These are phyloP conservation scores for Carterocephalus palaemon DNA, from an alignment of 2,888 invertebrate species.

Conservation along the genomic window DNA sequence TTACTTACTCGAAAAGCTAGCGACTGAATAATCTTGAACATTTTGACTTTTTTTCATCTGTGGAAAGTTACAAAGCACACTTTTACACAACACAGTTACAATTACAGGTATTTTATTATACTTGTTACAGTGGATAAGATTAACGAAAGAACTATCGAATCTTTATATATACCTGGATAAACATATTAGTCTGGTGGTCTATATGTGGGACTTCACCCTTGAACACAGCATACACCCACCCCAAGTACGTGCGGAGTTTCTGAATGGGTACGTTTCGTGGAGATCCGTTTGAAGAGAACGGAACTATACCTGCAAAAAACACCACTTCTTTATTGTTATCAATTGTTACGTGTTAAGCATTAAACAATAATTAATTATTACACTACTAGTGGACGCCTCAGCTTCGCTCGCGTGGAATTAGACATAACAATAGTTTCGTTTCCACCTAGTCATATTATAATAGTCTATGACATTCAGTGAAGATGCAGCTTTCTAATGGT, in stretches of 20 bases:
- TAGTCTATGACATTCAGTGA: too few species aligned
- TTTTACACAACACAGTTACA: not conserved
- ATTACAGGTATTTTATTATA: not conserved
- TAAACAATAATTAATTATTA: not conserved
- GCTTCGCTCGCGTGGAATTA: too few species aligned
- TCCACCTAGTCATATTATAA: too few species aligned
- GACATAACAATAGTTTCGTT: too few species aligned
- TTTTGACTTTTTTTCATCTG: conserved; percentile 64
- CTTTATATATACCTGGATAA: conserved; percentile 50
- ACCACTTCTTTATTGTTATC: not conserved
- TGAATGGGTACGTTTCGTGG: conserved; percentile 85
- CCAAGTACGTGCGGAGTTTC: conserved; percentile 89
- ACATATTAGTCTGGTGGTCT: conserved; percentile 55
- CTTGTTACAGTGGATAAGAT: too few species aligned
- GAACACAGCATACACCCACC: conserved; percentile 93
- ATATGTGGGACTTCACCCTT: conserved; percentile 91
- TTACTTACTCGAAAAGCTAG: conserved; percentile 63
- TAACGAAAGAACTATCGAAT: not conserved
- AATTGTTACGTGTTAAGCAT: not conserved
- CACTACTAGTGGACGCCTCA: too few species aligned
- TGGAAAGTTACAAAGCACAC: conserved; percentile 30
- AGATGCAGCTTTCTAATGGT: too few species aligned
- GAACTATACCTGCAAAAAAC: conserved; percentile 72
- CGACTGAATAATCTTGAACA: conserved; percentile 49
- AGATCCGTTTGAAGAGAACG: conserved; percentile 87